Evolutionary conservation across 2,797 vertebrate species (phyloP).

Genomic region (Galagoides demidoff): DNA sequence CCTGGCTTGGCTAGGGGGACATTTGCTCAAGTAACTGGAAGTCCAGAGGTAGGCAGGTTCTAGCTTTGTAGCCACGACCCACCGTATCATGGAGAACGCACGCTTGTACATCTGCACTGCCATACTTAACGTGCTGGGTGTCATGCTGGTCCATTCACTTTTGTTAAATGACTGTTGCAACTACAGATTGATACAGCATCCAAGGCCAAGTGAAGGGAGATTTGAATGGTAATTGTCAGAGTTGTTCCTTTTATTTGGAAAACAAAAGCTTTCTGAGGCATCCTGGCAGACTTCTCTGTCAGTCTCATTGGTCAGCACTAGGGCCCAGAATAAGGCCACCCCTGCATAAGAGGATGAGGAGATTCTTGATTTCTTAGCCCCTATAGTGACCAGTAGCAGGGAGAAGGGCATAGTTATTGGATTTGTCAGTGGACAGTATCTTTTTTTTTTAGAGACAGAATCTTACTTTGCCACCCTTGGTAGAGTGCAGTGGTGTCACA

Average conservation of each 20-base stretch:
- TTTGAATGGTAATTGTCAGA: background rate
- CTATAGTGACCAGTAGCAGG: background rate
- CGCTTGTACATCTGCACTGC: accelerated
- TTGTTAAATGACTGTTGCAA: background rate
- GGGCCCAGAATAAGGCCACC: background rate
- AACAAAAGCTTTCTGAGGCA: background rate
- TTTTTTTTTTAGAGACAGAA: too few relatives aligned
- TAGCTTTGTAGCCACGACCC: background rate
- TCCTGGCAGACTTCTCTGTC: background rate
- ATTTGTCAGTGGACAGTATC: too few relatives aligned
- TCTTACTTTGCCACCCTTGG: too few relatives aligned
- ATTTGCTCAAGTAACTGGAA: background rate
- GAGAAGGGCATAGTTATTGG: background rate
- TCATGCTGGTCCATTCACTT: background rate
- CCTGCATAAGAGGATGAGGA: background rate
- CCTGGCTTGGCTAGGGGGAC: too few relatives aligned
- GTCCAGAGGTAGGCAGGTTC: background rate
- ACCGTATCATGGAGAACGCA: accelerated
- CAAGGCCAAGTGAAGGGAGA: too few relatives aligned
- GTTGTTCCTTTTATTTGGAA: background rate
- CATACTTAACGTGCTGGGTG: background rate
- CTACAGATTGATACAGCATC: background rate
- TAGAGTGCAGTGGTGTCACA: too few relatives aligned
- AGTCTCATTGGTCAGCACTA: background rate
- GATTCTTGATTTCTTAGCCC: background rate